A percentile compares a stretch with the other conserved stretches of the same genome.
phyloP scores from a whole-genome alignment of 2,113 vertebrate species.

The Rhombomys opimus region DNA sequence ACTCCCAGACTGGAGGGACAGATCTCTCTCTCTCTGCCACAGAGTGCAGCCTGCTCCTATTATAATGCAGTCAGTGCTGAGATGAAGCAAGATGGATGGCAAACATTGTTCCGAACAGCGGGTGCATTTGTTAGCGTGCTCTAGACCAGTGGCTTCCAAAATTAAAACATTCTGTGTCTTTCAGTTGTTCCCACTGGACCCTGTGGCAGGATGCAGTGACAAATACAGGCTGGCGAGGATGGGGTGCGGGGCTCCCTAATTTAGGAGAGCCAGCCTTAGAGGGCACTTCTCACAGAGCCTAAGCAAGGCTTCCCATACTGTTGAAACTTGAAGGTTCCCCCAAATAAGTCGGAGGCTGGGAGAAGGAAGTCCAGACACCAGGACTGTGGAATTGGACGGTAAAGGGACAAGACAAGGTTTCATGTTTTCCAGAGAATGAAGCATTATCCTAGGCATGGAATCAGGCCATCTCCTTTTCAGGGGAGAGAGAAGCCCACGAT shows the following conservation, averaged over 20 bases:
- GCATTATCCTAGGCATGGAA: too few species aligned
- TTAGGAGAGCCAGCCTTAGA: neutral
- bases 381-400: neutral
- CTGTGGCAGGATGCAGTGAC: neutral
- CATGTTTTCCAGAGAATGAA: neutral
- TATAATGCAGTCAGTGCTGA: neutral
- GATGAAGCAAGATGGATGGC: conserved; percentile 71
- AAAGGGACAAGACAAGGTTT: neutral
- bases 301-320: neutral
- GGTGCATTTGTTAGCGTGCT: conserved; percentile 73
- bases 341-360: neutral
- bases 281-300: neutral
- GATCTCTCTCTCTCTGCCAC: neutral
- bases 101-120: conserved; percentile 50
- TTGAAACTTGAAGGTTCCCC: neutral
- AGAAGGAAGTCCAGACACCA: neutral
- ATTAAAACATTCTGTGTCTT: conserved; percentile 71
- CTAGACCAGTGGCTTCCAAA: conserved; percentile 71
- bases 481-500: neutral
- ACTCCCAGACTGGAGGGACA: neutral
- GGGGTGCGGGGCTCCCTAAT: neutral
- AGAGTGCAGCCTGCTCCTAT: neutral
- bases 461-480: neutral
- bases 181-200: conserved; percentile 40
- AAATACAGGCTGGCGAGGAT: neutral